Evolutionary conservation across 2,113 vertebrate species (phyloP).

Genomic region (Azemiops feae): DNA sequence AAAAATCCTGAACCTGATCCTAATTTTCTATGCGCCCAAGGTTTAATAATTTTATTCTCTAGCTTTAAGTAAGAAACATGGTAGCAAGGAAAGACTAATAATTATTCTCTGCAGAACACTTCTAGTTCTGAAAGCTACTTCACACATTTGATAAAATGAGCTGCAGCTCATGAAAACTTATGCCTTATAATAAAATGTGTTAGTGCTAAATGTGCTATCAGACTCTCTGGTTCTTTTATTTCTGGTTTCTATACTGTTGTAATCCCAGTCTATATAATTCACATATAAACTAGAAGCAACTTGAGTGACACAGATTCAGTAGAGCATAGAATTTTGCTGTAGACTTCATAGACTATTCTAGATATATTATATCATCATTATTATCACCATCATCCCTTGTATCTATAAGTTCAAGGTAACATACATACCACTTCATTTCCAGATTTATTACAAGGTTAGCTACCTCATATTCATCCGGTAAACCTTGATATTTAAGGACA

Average conservation of each 20-base stretch:
- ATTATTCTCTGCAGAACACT: not conserved
- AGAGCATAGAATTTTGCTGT: not conserved
- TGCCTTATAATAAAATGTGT: not conserved
- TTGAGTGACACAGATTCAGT: not conserved
- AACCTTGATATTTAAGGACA: not conserved
- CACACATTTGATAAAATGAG: not conserved
- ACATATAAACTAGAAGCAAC: not conserved
- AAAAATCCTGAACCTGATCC: not conserved
- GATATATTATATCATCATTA: not conserved
- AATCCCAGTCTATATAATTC: not conserved
- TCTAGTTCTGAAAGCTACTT: not conserved
- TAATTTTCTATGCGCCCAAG: not conserved
- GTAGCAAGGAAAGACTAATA: not conserved
- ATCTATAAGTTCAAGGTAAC: not conserved
- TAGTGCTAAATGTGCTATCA: not conserved
- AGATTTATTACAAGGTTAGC: not conserved
- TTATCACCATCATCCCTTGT: not conserved
- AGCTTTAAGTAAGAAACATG: slow-evolving; percentile 8
- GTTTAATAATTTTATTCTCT: not conserved
- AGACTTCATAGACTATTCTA: not conserved
- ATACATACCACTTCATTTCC: not conserved
- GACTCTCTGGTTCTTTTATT: not conserved
- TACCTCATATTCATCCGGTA: not conserved
- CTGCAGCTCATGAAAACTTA: not conserved
- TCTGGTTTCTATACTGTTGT: not conserved